Conservation (phyloP, 2,113 vertebrate genomes). For the Lepidothrix coronata region DNA sequence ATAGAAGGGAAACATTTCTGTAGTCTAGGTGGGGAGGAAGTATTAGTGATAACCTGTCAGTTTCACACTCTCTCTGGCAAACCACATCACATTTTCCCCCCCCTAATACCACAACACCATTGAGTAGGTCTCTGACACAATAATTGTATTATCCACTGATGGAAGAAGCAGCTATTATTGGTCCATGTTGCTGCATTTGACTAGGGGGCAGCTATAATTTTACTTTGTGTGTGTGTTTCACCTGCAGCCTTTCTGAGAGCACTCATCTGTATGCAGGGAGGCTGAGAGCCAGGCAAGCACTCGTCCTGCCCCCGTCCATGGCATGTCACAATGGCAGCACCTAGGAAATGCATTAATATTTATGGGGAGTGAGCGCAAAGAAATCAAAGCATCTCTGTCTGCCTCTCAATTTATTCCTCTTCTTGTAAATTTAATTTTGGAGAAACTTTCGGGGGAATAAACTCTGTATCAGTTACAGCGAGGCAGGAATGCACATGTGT, state of each 20-base stretch:
- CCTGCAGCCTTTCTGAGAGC: background rate
- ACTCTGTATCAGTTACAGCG: rapidly evolving
- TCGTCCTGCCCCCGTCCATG: background rate
- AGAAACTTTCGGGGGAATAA: background rate
- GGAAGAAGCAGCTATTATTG: slow-evolving; percentile 3
- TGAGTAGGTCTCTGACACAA: background rate
- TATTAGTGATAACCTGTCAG: background rate
- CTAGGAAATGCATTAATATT: slow-evolving; percentile 47
- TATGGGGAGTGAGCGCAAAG: slow-evolving; percentile 30
- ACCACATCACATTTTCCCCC: background rate
- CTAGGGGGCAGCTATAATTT: slow-evolving; percentile 21
- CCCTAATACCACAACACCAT: background rate
- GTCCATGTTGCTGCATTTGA: background rate
- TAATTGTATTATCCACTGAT: background rate
- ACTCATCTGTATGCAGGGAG: slow-evolving; percentile 7
- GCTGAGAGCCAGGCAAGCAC: background rate
- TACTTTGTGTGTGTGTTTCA: background rate
- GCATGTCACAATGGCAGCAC: slow-evolving; percentile 27
- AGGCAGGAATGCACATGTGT: background rate
- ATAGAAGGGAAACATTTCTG: background rate
- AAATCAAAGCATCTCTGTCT: slow-evolving; percentile 15
- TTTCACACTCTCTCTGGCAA: background rate
- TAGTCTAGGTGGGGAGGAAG: background rate
- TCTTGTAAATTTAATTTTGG: background rate
- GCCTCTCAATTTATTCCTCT: background rate